These are phyloP conservation scores for Xanthorhoe designata DNA, from an alignment of 2,888 invertebrate species.

Conservation along the genomic window DNA sequence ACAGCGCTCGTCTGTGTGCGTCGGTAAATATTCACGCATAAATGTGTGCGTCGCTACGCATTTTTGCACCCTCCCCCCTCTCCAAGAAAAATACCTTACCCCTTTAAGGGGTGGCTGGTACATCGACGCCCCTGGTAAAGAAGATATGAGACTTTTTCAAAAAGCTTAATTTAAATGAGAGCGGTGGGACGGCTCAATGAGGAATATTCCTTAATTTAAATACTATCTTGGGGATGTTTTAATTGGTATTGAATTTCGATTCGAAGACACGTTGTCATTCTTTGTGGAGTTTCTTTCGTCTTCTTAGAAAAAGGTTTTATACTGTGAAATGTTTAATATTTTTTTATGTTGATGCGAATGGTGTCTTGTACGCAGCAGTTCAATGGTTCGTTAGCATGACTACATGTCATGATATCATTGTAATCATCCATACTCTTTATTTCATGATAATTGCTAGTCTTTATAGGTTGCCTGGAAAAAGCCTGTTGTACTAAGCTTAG, in stretches of 20 bases:
- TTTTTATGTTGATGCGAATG: not conserved
- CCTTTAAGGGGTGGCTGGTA: conserved; percentile 62
- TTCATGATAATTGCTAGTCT: too few relatives aligned
- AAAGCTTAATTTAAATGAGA: conserved; percentile 86
- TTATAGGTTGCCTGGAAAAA: too few relatives aligned
- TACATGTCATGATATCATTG: too few relatives aligned
- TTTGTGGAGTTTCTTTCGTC: conserved; percentile 22
- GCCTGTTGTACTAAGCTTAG: too few relatives aligned
- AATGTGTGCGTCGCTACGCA: conserved; percentile 82
- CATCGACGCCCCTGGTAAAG: conserved; percentile 80
- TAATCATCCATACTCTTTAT: too few relatives aligned
- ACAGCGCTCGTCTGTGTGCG: conserved; percentile 75
- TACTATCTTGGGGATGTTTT: conserved; percentile 77
- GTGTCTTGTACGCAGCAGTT: too few relatives aligned
- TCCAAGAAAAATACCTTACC: conserved; percentile 75
- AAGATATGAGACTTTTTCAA: conserved; percentile 85
- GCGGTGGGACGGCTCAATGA: conserved; percentile 79
- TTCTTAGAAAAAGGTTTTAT: conserved; percentile 16
- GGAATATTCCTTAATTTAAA: conserved; percentile 83
- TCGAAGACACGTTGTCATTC: conserved; percentile 58
- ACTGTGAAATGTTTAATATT: not conserved
- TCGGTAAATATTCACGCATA: conserved; percentile 80
- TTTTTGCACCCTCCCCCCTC: conserved; percentile 78
- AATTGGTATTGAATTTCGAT: conserved; percentile 85
- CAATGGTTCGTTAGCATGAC: too few relatives aligned